A percentile compares a stretch with the other conserved stretches of the same genome.
phyloP scores from a whole-genome alignment of 2,888 invertebrate genomes.

The Thereva nobilitata region DNA sequence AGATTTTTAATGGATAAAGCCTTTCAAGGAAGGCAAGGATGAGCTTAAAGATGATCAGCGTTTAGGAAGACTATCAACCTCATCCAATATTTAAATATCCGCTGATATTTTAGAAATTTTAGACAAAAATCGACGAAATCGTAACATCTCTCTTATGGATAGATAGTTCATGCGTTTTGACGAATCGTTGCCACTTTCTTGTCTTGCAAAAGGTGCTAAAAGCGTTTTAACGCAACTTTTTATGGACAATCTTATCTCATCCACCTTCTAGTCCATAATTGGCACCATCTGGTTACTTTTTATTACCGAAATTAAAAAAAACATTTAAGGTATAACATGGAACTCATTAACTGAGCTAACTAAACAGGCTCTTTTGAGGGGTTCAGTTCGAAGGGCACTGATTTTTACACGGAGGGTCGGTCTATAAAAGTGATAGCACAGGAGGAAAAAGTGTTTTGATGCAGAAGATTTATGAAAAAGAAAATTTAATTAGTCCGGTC shows the following conservation, averaged over 20 bases:
- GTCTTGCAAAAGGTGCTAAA: no score
- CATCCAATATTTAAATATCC: no score
- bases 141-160: no score
- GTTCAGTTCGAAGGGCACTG: neutral
- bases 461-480: neutral
- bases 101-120: no score
- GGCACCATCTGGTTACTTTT: neutral
- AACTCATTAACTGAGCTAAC: neutral
- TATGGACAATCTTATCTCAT: conserved; percentile 6
- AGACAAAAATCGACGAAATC: no score
- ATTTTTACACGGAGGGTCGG: neutral
- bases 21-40: no score
- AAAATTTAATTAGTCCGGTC: neutral
- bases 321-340: neutral
- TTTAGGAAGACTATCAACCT: no score
- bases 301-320: conserved; percentile 3
- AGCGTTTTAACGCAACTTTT: neutral
- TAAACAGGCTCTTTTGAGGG: neutral
- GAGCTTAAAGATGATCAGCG: no score
- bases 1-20: no score
- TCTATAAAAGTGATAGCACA: neutral
- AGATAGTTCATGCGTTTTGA: no score
- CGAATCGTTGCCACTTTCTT: no score
- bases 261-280: neutral
- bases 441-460: neutral